Evolutionary conservation across 2,797 vertebrate genomes (phyloP).

Genomic region (Bradypodion ventrale): DNA sequence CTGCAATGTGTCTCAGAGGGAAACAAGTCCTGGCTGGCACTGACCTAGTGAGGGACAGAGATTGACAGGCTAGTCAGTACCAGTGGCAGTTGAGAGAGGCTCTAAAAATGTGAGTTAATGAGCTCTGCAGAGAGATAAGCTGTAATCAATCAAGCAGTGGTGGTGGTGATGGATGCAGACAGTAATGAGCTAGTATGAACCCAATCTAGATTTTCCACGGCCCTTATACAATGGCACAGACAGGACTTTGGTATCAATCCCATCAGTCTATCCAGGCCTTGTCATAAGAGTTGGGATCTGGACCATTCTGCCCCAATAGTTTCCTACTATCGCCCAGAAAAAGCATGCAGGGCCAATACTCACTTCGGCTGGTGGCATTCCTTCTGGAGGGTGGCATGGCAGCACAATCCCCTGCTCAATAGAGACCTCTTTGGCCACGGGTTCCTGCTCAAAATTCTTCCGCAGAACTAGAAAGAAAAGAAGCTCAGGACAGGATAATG

Average conservation of each 20-base stretch:
- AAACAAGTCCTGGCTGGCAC: neutral
- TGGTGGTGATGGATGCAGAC: neutral
- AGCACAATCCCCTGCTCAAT: constrained; percentile 94
- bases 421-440: constrained; percentile 91
- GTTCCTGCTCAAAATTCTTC: constrained; percentile 99
- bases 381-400: constrained; percentile 94
- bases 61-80: constrained; percentile 12
- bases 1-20: constrained; percentile 1
- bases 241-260: neutral
- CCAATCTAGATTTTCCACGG: neutral
- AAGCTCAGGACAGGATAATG: neutral
- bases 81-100: neutral
- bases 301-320: too few species aligned
- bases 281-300: neutral
- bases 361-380: constrained; percentile 94
- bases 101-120: constrained; percentile 10
- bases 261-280: neutral
- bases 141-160: neutral
- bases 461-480: constrained; percentile 84
- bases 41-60: neutral
- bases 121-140: constrained; percentile 18
- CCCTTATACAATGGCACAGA: neutral
- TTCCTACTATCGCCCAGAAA: neutral
- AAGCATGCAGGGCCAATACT: constrained; percentile 59
- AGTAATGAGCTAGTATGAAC: neutral